phyloP scores from a whole-genome alignment of 2,888 invertebrate genomes.

The Calameuta idolon region DNA sequence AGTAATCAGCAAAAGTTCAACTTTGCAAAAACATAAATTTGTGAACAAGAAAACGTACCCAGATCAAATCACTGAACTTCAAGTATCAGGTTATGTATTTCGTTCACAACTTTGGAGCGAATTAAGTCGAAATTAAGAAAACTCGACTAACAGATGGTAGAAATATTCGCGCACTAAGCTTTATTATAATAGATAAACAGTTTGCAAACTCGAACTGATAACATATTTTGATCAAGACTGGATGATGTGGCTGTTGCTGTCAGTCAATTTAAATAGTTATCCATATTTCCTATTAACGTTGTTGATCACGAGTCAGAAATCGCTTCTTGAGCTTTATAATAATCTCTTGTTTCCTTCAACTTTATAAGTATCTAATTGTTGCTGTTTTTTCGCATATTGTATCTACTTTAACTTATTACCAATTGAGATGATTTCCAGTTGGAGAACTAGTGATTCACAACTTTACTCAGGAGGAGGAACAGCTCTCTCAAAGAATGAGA shows the following conservation, averaged over 20 bases:
- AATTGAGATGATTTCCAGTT: constrained; percentile 8
- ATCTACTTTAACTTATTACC: not conserved
- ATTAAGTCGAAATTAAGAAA: not conserved
- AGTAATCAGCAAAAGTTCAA: not conserved
- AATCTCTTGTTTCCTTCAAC: not conserved
- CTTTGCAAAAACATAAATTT: not conserved
- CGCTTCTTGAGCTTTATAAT: not conserved
- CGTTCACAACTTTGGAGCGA: not conserved
- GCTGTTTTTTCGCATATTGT: not conserved
- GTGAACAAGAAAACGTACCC: not conserved
- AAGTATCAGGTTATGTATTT: not conserved
- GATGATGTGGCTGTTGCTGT: constrained; percentile 50
- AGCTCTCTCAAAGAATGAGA: constrained; percentile 13
- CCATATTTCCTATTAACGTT: not conserved
- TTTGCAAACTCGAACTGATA: constrained; percentile 36
- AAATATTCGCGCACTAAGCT: constrained; percentile 7
- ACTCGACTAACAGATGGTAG: constrained; percentile 14
- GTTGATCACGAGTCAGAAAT: not conserved
- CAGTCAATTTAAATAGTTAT: constrained; percentile 25
- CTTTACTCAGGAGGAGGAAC: constrained; percentile 15
- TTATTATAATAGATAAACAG: constrained; percentile 33
- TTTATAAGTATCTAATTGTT: not conserved
- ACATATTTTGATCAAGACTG: constrained; percentile 49
- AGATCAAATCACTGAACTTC: not conserved
- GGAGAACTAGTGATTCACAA: constrained; percentile 15